Evolutionary conservation across 2,113 vertebrate species (phyloP), one percentile per base, ranked within the genome.

Genomic region (Gallinago media): DNA sequence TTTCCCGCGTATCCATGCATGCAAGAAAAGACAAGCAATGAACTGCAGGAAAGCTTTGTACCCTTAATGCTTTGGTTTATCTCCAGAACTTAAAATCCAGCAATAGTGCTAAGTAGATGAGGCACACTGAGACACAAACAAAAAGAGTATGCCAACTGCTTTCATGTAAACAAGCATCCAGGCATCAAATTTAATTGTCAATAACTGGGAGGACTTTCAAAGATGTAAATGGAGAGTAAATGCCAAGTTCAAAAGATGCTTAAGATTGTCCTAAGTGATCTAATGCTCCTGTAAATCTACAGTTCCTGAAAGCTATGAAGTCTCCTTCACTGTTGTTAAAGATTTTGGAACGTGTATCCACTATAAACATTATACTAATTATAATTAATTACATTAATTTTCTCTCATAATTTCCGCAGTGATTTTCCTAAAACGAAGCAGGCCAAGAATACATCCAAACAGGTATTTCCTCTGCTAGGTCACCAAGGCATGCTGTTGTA

Each of bases 381-480:
- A 96, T 66, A 85, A 94, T 89, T 96, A 97, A 96, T 95, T 97
- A 91, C 81, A 9, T 85, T 94, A 84, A 94, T 95, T 96, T 95
- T 92, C 75, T 76, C 85, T 85, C 46, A 22, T 70, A 87, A 91
- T 89, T 96, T 92, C 80, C 15, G 0, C n/a, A 50, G 62, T 34
- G 44, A 79, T 66, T 87, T 62, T 89, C 78, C 58, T 38, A 89
- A 85, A 85, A 58, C 1, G 6, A 87, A 85, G 56, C 71, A 92
- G 67, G 78, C 74, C 70, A 95, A 83, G 74, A 89, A 85, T 55
- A 70, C 18, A 70, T 40, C 25, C 49, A 46, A 81, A 31, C 15
- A 82, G n/a, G 32, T 31, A 76, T 36, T 81, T 95, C 65, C 61
- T 71, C 55, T n/a, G 29, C 65, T 44, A 78, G 47, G 38, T 36